These are phyloP conservation scores for Odontomyia ornata DNA, from an alignment of 2,888 invertebrate species.

Conservation along the genomic window DNA sequence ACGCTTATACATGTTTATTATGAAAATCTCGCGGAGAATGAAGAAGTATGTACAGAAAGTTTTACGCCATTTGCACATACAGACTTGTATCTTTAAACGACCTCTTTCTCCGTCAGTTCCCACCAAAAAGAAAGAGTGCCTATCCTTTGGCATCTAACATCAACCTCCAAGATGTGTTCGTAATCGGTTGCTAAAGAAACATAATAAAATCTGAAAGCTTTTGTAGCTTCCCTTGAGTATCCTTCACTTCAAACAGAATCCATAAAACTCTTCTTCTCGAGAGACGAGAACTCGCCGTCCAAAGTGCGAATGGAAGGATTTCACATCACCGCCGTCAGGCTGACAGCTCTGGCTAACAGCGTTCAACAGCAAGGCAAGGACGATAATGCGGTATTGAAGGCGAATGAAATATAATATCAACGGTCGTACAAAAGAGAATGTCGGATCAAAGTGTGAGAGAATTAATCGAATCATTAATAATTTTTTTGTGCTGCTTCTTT, in stretches of 20 bases:
- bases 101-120: background rate
- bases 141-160: background rate
- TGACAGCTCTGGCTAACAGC: too few species aligned
- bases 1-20: too few species aligned
- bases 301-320: background rate
- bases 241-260: conserved; percentile 24
- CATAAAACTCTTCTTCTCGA: conserved; percentile 4
- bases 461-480: conserved; percentile 1
- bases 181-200: conserved; percentile 17
- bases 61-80: background rate
- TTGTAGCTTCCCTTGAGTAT: conserved; percentile 17
- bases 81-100: background rate
- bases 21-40: background rate
- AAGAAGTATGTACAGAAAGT: background rate
- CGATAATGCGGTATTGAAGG: background rate
- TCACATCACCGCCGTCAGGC: background rate
- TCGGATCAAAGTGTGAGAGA: background rate
- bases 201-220: conserved; percentile 24
- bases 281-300: background rate
- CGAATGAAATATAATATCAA: background rate
- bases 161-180: conserved; percentile 21
- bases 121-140: background rate
- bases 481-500: too few species aligned
- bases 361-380: too few species aligned
- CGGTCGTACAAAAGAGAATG: background rate